Base-by-base conservation (phyloP, 2,113 vertebrate species). In the Miniopterus natalensis region DNA sequence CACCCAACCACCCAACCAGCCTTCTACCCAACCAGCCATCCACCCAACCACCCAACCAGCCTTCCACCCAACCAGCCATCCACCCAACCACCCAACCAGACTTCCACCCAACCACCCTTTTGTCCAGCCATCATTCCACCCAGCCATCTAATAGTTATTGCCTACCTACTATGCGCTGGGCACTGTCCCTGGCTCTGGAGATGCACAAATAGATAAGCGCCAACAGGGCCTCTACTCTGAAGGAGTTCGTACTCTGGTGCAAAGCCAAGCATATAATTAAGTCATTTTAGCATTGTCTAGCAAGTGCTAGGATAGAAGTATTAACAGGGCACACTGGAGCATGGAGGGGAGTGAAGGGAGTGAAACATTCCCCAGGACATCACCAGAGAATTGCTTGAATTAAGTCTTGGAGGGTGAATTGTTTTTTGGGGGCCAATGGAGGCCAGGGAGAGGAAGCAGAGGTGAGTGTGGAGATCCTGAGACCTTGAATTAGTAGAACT, bases 151-250 rank as follows among this genome's bases (percentile, higher is more conserved):
- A 10, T 6, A 17, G 47, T 36, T 31, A 12, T 6, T 29, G 53
- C 59, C 45, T 27, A 0, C 31, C 18, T 40, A 1, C 63, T 1
- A 2, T 29, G 31, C 27, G 0, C 2, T 3, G 40, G 25, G 45
- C 36, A 1, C 12, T 13, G 9, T 29, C 49, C 57, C 71, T 25
- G 63, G 6, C 47, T 36, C 70, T 59, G 53, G 17, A 53, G 49
- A 14, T 8, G 8, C 18, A 3, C 23, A 2, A 55, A 4, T 40
- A 47, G 74, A 0, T 4, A 8, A 36, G 83, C 65, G 70, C 59
- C 61, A 17, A 1, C 53, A 45, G 8, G 11, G 27, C 14, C 36
- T 12, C 53, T 31, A 0, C 75, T 90, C 61, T 29, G 59, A 21
- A 65, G 21, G 15, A 18, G 42, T 25, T 61, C 49, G 3, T 53